Evolutionary conservation across 2,888 invertebrate species (phyloP).

Genomic region (Argyresthia goedartella): DNA sequence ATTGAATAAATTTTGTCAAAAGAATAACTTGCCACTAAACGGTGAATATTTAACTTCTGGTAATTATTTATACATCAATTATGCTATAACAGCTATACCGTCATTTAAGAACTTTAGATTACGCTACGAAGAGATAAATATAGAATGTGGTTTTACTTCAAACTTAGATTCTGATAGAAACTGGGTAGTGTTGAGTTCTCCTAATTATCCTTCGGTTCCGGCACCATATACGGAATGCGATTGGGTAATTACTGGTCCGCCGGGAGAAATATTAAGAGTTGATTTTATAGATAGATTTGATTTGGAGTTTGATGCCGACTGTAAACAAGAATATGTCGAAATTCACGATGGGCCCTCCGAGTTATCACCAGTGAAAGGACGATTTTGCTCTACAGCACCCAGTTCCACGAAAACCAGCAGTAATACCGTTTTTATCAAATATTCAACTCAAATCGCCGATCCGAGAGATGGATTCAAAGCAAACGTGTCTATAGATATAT

Average conservation of each 20-base stretch:
- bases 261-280: slow-evolving; percentile 80
- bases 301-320: slow-evolving; percentile 49
- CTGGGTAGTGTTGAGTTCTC: slow-evolving; percentile 75
- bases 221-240: slow-evolving; percentile 84
- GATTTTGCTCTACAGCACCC: slow-evolving; percentile 74
- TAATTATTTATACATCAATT: slow-evolving; percentile 60
- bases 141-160: slow-evolving; percentile 78
- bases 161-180: slow-evolving; percentile 56
- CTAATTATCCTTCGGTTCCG: slow-evolving; percentile 86
- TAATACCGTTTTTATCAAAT: slow-evolving; percentile 79
- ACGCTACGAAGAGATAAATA: slow-evolving; percentile 72
- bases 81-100: too few species aligned
- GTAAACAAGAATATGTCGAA: slow-evolving; percentile 77
- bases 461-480: slow-evolving; percentile 86
- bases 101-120: slow-evolving; percentile 49
- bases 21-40: too few species aligned
- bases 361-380: slow-evolving; percentile 74
- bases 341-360: slow-evolving; percentile 86
- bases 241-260: slow-evolving; percentile 82
- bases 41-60: slow-evolving; percentile 70
- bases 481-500: slow-evolving; percentile 72
- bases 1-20: too few species aligned
- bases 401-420: slow-evolving; percentile 73
- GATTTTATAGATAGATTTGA: slow-evolving; percentile 84
- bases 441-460: slow-evolving; percentile 75